Conservation (phyloP, 1,140 invertebrate species). For the Teleogryllus occipitalis region DNA sequence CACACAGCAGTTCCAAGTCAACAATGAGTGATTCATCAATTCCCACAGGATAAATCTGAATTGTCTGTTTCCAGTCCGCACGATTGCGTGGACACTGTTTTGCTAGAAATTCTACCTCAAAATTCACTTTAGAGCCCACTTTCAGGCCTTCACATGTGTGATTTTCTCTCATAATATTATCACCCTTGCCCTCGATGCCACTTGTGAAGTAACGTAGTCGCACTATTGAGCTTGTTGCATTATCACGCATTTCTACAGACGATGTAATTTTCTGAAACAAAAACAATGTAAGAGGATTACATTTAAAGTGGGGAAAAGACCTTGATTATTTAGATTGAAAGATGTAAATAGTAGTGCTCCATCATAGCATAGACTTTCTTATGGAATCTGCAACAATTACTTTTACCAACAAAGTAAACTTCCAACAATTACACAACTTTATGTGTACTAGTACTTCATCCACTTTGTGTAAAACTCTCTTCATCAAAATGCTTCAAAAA, state of each 20-base stretch:
- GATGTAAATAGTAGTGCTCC: no score
- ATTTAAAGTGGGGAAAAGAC: not conserved
- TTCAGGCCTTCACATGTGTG: constrained; percentile 78
- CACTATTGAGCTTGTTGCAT: constrained; percentile 59
- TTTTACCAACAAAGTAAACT: no score
- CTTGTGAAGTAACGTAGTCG: constrained; percentile 24
- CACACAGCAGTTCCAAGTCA: constrained; percentile 80
- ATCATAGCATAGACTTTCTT: no score
- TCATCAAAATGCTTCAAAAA: no score
- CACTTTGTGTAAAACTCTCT: no score
- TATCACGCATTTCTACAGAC: constrained; percentile 85
- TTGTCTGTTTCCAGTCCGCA: constrained; percentile 67
- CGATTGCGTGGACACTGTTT: constrained; percentile 63
- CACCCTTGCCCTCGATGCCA: constrained; percentile 23
- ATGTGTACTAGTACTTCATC: no score
- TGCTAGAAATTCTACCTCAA: constrained; percentile 57
- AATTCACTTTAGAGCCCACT: constrained; percentile 65
- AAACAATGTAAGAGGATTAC: constrained; percentile 9
- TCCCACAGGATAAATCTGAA: constrained; percentile 87
- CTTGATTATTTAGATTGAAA: no score
- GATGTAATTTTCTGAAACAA: constrained; percentile 76
- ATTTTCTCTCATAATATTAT: constrained; percentile 47
- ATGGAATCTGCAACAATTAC: no score
- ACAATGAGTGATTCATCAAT: constrained; percentile 79
- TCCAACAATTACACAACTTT: no score